A percentile compares a stretch with the other conserved stretches of the same genome.
Evolutionary conservation across 37 sponge, comb jelly and placozoan genomes (phyloP).

Genomic region (Cliona cf. orientalis): DNA sequence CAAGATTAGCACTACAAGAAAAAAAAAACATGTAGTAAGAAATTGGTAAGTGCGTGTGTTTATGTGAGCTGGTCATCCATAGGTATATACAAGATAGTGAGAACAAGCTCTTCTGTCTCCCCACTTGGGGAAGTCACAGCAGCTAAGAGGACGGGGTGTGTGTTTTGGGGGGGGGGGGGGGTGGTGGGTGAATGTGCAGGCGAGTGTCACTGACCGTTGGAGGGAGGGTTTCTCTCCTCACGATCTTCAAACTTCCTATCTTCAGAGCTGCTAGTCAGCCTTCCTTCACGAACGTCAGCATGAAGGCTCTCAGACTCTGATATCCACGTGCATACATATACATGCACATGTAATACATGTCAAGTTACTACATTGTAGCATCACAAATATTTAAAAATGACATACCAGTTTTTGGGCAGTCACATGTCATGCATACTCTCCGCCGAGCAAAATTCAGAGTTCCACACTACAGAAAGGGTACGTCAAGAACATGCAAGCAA

Average conservation of each 20-base stretch:
- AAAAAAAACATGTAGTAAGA: not conserved
- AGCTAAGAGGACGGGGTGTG: not conserved
- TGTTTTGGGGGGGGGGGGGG: not conserved
- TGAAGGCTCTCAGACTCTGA: slow-evolving; percentile 66
- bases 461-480: slow-evolving; percentile 56
- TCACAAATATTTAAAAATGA: not conserved
- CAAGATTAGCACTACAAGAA: slow-evolving; percentile 79
- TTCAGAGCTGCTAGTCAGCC: slow-evolving; percentile 28
- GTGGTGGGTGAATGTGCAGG: not conserved
- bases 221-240: not conserved
- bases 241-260: slow-evolving; percentile 9
- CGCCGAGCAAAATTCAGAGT: slow-evolving; percentile 71
- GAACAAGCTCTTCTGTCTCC: not conserved
- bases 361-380: not conserved
- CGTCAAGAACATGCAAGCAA: not conserved
- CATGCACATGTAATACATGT: not conserved
- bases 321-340: not conserved
- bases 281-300: slow-evolving; percentile 46
- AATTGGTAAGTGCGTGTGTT: not conserved
- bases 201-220: not conserved
- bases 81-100: not conserved
- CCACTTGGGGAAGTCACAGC: not conserved
- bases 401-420: slow-evolving; percentile 74
- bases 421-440: slow-evolving; percentile 69
- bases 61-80: too few relatives aligned